Conservation (phyloP, 2,113 vertebrate species). For the Nibea coibor region DNA sequence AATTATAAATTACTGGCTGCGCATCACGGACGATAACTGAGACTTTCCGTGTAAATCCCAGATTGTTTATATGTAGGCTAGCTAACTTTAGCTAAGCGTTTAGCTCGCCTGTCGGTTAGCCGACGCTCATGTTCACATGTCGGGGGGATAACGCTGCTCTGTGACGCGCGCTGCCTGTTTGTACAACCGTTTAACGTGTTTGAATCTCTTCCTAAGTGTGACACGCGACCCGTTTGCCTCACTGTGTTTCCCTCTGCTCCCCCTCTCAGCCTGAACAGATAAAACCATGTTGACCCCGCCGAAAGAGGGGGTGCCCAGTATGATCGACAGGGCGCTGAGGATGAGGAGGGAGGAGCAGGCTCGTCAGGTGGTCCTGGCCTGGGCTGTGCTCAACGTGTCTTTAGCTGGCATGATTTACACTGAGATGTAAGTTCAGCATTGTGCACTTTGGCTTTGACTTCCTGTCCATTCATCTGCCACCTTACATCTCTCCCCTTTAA, state of each 20-base stretch:
- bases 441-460: neutral
- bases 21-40: accelerated
- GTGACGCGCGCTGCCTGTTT: neutral
- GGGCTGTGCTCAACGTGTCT: slow-evolving; percentile 93
- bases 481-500: neutral
- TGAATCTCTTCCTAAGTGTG: neutral
- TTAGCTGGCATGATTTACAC: slow-evolving; percentile 96
- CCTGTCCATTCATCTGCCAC: neutral
- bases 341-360: slow-evolving; percentile 92
- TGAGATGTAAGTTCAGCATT: slow-evolving; percentile 87
- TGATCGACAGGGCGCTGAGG: slow-evolving; percentile 91
- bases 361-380: slow-evolving; percentile 91
- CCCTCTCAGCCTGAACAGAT: slow-evolving; percentile 32
- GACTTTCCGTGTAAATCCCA: accelerated
- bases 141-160: neutral
- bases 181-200: accelerated
- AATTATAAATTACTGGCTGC: accelerated
- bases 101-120: slow-evolving; percentile 23
- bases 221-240: neutral
- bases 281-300: slow-evolving; percentile 80
- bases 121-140: neutral
- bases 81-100: slow-evolving; percentile 54
- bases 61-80: slow-evolving; percentile 1
- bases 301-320: slow-evolving; percentile 80
- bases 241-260: neutral